These are phyloP conservation scores for Polypedilum pembai DNA, from an alignment of 1,140 invertebrate species.

Conservation along the genomic window DNA sequence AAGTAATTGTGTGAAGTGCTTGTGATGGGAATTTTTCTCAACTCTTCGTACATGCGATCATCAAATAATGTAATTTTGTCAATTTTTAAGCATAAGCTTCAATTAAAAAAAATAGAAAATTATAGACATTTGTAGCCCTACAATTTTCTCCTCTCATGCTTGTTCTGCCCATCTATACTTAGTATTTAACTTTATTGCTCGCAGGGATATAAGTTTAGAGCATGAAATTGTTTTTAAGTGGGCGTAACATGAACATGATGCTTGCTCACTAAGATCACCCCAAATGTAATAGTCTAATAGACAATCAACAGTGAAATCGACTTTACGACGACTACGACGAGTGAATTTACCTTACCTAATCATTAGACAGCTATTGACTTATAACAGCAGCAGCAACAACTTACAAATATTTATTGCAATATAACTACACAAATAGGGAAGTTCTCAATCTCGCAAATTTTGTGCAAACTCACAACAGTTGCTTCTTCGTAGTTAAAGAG, in stretches of 20 bases:
- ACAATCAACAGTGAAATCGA: not conserved
- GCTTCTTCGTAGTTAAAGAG: too few species aligned
- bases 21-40: constrained; percentile 11
- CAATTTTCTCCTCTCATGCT: not conserved
- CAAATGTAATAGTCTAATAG: constrained; percentile 15
- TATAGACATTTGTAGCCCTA: constrained; percentile 14
- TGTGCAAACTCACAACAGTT: too few species aligned
- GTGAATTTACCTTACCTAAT: constrained; percentile 17
- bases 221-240: not conserved
- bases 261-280: not conserved
- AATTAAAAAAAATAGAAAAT: constrained; percentile 18
- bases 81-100: constrained; percentile 2
- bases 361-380: constrained; percentile 1
- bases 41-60: not conserved
- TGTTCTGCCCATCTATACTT: not conserved
- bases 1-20: not conserved
- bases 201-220: constrained; percentile 11
- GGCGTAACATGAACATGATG: constrained; percentile 23
- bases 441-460: not conserved
- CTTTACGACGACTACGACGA: not conserved
- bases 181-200: not conserved
- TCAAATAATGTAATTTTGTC: constrained; percentile 19
- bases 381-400: not conserved
- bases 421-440: constrained; percentile 25
- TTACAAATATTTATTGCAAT: constrained; percentile 2